Percentiles rank a stretch among this genome's conserved stretches.
These are phyloP conservation scores for Athetis lepigone DNA, from an alignment of 2,888 invertebrate species.

Conservation along the genomic window DNA sequence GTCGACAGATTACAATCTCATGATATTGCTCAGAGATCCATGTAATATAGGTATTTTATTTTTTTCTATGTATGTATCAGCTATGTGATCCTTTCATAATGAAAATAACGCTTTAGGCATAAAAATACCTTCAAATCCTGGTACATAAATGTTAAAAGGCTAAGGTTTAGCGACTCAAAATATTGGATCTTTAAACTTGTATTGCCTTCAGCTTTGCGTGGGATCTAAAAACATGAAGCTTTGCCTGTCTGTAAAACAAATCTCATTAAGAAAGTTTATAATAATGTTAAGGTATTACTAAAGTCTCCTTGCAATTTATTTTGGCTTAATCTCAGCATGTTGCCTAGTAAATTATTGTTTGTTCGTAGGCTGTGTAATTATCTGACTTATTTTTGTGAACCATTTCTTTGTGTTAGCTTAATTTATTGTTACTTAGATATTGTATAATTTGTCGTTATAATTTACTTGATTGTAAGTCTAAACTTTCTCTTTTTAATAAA, in stretches of 20 bases:
- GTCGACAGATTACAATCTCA: too few species aligned
- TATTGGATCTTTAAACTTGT: conserved; percentile 4
- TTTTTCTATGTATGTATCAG: too few species aligned
- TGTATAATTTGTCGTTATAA: neutral
- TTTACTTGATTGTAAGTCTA: neutral
- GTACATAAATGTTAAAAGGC: too few species aligned
- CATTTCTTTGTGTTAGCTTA: neutral
- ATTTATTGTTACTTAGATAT: conserved; percentile 22
- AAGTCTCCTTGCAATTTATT: conserved; percentile 36
- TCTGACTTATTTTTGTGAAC: conserved; percentile 22
- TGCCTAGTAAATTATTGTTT: conserved; percentile 35
- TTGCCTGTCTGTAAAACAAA: conserved; percentile 17
- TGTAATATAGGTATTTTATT: too few species aligned
- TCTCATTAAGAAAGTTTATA: conserved; percentile 39
- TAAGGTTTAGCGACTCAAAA: neutral
- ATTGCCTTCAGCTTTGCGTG: conserved; percentile 1
- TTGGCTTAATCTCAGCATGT: conserved; percentile 32
- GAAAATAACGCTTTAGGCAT: too few species aligned
- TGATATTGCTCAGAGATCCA: too few species aligned
- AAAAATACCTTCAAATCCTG: too few species aligned
- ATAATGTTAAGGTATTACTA: conserved; percentile 30
- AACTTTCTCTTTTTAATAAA: neutral
- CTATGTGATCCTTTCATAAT: too few species aligned
- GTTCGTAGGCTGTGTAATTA: conserved; percentile 18
- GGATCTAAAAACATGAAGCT: conserved; percentile 10